Conservation (phyloP, 2,888 invertebrate species). For the Troglohyphantes excavatus region DNA sequence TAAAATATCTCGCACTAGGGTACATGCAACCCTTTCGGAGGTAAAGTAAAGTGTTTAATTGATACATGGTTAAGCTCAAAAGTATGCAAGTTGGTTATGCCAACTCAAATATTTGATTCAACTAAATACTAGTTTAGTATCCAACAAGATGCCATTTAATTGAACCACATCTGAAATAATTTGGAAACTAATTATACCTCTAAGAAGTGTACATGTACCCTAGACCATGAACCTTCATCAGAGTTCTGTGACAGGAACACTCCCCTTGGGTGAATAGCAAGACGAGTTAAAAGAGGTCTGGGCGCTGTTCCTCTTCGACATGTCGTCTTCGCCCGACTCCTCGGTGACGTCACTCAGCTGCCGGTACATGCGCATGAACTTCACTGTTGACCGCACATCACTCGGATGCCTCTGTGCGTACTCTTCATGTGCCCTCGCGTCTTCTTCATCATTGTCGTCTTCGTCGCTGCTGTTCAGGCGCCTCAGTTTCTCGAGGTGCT, state of each 20-base stretch:
- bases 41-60: too few relatives aligned
- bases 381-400: not conserved
- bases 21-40: too few relatives aligned
- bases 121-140: too few relatives aligned
- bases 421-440: not conserved
- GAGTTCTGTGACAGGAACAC: slow-evolving; percentile 58
- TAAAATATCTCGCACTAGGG: too few relatives aligned
- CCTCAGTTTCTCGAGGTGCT: slow-evolving; percentile 40
- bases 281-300: not conserved
- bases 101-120: too few relatives aligned
- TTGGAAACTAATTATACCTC: too few relatives aligned
- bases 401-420: not conserved
- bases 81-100: too few relatives aligned
- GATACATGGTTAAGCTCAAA: too few relatives aligned
- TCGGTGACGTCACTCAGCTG: slow-evolving; percentile 62
- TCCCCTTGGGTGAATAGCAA: not conserved
- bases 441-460: slow-evolving; percentile 21
- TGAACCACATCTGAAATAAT: too few relatives aligned
- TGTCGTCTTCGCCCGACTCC: slow-evolving; percentile 48
- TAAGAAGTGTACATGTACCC: too few relatives aligned
- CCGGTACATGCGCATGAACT: slow-evolving; percentile 12
- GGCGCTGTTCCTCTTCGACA: not conserved
- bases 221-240: not conserved
- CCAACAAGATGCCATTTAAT: too few relatives aligned
- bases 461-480: slow-evolving; percentile 11